phyloP scores from a whole-genome alignment of 1,140 invertebrate genomes.

The Plutomurus gul region DNA sequence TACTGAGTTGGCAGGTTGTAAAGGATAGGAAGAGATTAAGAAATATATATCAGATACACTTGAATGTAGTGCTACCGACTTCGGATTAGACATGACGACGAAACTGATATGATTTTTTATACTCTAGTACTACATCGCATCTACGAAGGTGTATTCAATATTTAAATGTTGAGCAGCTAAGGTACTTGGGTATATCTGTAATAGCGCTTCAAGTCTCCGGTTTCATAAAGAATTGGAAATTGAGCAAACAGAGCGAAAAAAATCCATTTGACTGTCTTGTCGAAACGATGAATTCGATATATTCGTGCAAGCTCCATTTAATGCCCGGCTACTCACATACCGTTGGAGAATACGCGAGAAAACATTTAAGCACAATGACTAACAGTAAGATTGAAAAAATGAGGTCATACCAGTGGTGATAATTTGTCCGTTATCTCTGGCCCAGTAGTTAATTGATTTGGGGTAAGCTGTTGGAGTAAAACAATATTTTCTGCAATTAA shows the following conservation, averaged over 20 bases:
- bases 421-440: slow-evolving; percentile 57
- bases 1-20: too few relatives aligned
- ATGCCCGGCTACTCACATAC: too few relatives aligned
- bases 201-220: too few relatives aligned
- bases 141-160: neutral
- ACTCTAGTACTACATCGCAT: too few relatives aligned
- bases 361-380: neutral
- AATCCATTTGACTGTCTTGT: neutral
- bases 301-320: too few relatives aligned
- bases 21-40: too few relatives aligned
- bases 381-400: neutral
- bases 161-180: neutral
- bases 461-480: slow-evolving; percentile 57
- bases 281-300: too few relatives aligned
- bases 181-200: too few relatives aligned
- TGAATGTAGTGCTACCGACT: too few relatives aligned
- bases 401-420: slow-evolving; percentile 54
- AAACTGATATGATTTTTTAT: too few relatives aligned
- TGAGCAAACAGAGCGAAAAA: neutral
- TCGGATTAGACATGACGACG: too few relatives aligned
- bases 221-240: neutral
- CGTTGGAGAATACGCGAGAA: neutral
- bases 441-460: slow-evolving; percentile 60
- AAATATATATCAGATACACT: too few relatives aligned
- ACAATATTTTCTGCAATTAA: neutral